Conservation (phyloP, 37 sponge, comb jelly and placozoan genomes). For the Ianthella basta region DNA sequence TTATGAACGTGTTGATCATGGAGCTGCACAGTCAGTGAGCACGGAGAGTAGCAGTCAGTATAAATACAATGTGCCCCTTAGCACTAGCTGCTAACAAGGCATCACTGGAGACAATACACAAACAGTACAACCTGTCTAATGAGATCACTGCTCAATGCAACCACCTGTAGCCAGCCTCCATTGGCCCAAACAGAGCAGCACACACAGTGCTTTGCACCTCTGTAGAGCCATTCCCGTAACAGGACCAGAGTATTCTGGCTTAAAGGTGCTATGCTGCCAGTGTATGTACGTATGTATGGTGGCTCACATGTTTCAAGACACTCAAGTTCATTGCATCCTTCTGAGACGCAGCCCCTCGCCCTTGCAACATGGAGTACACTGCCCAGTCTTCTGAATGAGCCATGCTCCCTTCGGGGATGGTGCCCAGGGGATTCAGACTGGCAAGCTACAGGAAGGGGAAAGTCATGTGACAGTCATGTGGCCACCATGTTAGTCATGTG, state of each 20-base stretch:
- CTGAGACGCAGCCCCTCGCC: not conserved
- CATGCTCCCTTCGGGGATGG: not conserved
- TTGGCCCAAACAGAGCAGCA: not conserved
- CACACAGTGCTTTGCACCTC: not conserved
- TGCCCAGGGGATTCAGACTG: slow-evolving; percentile 13
- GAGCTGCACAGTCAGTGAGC: not conserved
- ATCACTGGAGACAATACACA: no score
- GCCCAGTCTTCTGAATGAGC: slow-evolving; percentile 22
- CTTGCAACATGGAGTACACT: not conserved
- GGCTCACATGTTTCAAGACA: slow-evolving; percentile 6
- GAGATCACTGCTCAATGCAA: no score
- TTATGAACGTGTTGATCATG: slow-evolving; percentile 19
- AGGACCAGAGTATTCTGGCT: no score
- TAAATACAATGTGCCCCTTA: no score
- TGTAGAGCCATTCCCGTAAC: no score
- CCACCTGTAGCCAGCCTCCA: no score
- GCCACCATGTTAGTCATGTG: no score
- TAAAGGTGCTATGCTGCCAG: no score
- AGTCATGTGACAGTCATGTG: no score
- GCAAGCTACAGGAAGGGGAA: not conserved
- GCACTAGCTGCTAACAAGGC: no score
- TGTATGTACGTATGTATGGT: not conserved
- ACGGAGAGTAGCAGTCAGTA: not conserved
- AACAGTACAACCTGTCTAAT: no score
- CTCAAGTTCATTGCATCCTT: not conserved